Conservation (phyloP, 2,113 vertebrate species). For the Eptesicus fuscus region DNA sequence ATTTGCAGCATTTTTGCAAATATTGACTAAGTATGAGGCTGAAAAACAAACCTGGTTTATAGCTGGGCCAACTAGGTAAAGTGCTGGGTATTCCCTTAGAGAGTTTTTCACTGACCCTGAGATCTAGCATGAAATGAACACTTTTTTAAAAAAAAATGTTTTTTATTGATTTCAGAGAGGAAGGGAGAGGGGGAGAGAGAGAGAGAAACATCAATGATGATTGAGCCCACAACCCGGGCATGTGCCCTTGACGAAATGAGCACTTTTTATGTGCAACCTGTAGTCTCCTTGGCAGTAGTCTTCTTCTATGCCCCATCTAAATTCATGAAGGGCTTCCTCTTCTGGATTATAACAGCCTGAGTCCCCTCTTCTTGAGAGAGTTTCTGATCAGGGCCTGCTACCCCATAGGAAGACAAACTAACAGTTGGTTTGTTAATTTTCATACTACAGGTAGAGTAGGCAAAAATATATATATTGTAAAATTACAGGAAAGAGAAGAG, state of each 20-base stretch:
- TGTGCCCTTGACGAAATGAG: background rate
- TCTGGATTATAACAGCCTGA: background rate
- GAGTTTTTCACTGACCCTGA: background rate
- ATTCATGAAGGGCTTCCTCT: background rate
- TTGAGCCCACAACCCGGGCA: no score
- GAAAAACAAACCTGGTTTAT: background rate
- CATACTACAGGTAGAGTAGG: background rate
- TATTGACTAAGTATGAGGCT: slow-evolving; percentile 40
- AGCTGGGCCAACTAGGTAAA: background rate
- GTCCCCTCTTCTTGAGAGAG: background rate
- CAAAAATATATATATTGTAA: background rate
- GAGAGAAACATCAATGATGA: no score
- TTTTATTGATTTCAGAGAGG: no score
- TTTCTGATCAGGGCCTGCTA: background rate
- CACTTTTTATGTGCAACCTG: background rate
- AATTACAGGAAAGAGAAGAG: background rate
- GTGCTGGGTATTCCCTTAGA: fast-evolving
- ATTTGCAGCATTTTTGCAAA: slow-evolving; percentile 46
- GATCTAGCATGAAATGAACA: background rate
- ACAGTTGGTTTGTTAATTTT: background rate
- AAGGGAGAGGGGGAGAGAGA: no score
- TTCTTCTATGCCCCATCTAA: background rate
- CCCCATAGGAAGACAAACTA: background rate
- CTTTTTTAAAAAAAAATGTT: no score
- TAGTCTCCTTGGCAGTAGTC: background rate